Evolutionary conservation across 2,888 invertebrate genomes (phyloP).

Genomic region (Bhutanitis thaidina): DNA sequence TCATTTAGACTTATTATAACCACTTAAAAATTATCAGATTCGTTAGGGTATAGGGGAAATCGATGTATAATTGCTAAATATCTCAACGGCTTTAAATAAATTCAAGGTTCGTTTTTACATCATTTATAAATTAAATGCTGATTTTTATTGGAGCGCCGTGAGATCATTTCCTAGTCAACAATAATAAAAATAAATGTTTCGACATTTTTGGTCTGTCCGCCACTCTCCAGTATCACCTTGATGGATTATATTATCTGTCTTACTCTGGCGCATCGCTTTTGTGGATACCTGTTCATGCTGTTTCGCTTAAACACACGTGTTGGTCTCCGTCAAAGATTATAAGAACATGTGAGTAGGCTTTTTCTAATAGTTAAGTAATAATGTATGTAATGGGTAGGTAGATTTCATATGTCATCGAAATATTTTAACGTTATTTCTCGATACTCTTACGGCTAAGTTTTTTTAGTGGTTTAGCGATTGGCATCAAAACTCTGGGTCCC

Average conservation of each 20-base stretch:
- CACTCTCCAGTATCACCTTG: slow-evolving; percentile 60
- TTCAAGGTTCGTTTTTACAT: slow-evolving; percentile 36
- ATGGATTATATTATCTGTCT: slow-evolving; percentile 45
- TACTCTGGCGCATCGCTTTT: slow-evolving; percentile 28
- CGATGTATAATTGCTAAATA: slow-evolving; percentile 7
- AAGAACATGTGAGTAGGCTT: no score
- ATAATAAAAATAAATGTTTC: slow-evolving; percentile 56
- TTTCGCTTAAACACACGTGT: slow-evolving; percentile 61
- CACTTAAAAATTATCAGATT: no score
- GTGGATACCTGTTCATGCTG: slow-evolving; percentile 38
- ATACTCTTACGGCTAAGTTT: no score
- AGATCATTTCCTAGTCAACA: slow-evolving; percentile 63
- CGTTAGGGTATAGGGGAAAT: background rate
- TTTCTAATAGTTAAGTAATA: no score
- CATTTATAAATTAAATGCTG: slow-evolving; percentile 28
- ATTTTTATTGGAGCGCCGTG: slow-evolving; percentile 42
- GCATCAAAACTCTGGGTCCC: no score
- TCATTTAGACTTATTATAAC: no score
- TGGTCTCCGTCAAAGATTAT: slow-evolving; percentile 30
- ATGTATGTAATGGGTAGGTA: no score
- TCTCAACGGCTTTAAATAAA: slow-evolving; percentile 17
- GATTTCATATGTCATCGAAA: no score
- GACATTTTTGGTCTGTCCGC: slow-evolving; percentile 51
- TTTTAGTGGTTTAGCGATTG: no score
- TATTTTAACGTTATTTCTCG: no score